Evolutionary conservation across 2,113 vertebrate genomes (phyloP), one percentile per base, ranked within the genome.

Genomic region (Myotis lucifugus): DNA sequence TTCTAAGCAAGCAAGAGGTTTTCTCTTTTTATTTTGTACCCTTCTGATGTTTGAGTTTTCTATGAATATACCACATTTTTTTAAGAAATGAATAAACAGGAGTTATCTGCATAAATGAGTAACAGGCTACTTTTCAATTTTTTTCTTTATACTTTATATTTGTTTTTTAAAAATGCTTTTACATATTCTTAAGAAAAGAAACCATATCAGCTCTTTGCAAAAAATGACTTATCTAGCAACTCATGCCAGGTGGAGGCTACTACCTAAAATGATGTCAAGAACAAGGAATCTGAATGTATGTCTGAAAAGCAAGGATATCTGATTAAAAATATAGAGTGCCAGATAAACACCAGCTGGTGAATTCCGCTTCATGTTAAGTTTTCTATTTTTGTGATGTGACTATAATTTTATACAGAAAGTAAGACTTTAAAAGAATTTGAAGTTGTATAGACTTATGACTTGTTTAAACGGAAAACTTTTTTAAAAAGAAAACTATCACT

Each of bases 331-430:
- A 76, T 1, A 59, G 21, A 74, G 6, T 13, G 46, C 21, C 70
- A 86, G 13, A 17, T 0, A 61, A 0, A 93, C 21, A 52, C 34
- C 27, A 82, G 17, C 11, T 19, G 37, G 1, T 19, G 64, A 77
- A 78, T 78, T 52, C 25, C 5, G 87, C 32, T 85, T 87, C 13
- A 69, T 19, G 8, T 18, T 91, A 14, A 52, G 17, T 82, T 87
- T 42, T n/a, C 50, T 66, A 76, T 79, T 78, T 94, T 86, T 96
- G 56, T 52, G 85, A 81, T 21, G 69, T 66, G 67, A 59, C 37
- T 88, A 3, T 19, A 64, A 91, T 82, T 92, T 92, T 92, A 93
- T 29, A 95, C 2, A 88, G 8, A 92, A 85, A 96, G 32, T 10
- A 90, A 82, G 48, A 52, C 15, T 40, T 91, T 34, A 86, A 95